Percentiles rank a stretch among this genome's conserved stretches.
Conservation (phyloP, 2,113 vertebrate species). For the Oncorhynchus clarkii region DNA sequence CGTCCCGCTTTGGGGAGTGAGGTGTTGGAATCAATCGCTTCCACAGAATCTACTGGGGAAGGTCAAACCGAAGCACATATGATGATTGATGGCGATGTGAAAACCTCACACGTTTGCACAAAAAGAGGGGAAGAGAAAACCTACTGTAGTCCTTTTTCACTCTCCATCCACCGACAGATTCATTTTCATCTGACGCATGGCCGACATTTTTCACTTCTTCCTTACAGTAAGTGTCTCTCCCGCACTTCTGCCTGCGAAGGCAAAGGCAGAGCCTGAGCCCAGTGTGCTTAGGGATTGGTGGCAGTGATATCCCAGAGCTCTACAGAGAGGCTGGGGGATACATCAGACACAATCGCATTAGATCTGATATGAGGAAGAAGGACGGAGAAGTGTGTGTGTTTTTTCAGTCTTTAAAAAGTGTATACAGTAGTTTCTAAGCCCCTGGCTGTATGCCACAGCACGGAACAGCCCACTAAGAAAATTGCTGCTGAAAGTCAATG, state of each 20-base stretch:
- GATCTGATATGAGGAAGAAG: background rate
- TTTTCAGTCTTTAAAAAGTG: background rate
- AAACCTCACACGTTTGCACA: background rate
- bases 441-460: constrained; percentile 30
- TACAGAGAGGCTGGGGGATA: background rate
- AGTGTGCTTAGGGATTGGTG: background rate
- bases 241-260: background rate
- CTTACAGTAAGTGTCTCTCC: background rate
- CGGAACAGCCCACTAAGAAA: constrained; percentile 35
- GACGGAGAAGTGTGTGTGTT: background rate
- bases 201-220: background rate
- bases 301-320: background rate
- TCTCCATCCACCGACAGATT: background rate
- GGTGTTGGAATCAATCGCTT: background rate
- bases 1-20: background rate
- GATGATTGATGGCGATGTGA: background rate
- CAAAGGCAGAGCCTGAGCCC: background rate
- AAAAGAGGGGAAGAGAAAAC: background rate
- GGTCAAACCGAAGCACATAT: background rate
- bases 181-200: background rate
- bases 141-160: background rate
- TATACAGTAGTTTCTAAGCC: constrained; percentile 27
- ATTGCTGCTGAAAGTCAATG: constrained; percentile 41
- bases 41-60: background rate
- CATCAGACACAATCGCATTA: constrained; percentile 6